Percentiles rank a stretch among this genome's conserved stretches.
Conservation (phyloP, 2,888 invertebrate genomes). For the Entomobrya proxima region DNA sequence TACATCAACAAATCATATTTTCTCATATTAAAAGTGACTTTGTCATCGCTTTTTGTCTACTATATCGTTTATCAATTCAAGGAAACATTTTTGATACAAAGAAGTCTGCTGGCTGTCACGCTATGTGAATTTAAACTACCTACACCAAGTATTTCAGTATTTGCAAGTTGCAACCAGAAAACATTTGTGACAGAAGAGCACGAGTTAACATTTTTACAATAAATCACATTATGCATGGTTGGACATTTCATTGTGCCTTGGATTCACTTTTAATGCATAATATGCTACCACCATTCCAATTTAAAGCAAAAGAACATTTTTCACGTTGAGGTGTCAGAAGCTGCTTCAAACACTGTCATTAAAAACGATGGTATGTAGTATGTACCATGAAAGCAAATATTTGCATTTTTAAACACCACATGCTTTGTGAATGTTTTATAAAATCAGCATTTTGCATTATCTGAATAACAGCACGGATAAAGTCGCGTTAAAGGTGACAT, state of each 20-base stretch:
- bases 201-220: conserved; percentile 42
- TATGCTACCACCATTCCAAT: neutral
- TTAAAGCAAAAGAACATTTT: neutral
- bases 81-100: neutral
- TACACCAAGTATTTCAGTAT: neutral
- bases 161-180: neutral
- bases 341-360: neutral
- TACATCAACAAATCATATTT: too few species aligned
- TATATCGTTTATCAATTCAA: neutral
- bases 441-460: too few species aligned
- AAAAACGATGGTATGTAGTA: neutral
- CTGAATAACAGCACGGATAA: too few species aligned
- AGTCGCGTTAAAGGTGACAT: too few species aligned
- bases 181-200: conserved; percentile 46
- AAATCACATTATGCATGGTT: conserved; percentile 53
- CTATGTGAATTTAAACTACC: conserved; percentile 6
- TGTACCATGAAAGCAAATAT: neutral
- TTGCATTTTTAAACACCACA: too few species aligned
- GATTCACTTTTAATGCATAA: neutral
- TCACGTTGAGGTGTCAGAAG: neutral
- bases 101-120: conserved; percentile 16
- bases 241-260: conserved; percentile 39
- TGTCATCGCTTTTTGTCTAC: neutral
- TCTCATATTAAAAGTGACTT: neutral
- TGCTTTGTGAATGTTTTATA: too few species aligned